Base-by-base conservation (phyloP, 53 echinoderm and acorn worm genomes). In the Echinarachnius parma region DNA sequence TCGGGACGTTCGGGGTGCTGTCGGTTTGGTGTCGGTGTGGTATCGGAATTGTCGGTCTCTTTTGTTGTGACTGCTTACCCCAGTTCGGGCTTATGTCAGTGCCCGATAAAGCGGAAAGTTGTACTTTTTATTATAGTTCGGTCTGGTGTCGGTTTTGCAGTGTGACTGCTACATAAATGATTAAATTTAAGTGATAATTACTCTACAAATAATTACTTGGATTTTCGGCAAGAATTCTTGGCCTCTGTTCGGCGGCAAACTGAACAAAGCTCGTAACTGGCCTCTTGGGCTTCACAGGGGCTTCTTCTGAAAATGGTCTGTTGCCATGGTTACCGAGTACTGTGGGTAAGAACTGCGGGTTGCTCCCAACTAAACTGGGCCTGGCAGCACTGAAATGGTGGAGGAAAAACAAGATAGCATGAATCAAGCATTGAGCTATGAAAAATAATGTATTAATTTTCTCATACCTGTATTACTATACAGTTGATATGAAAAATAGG, bases 201-300 rank as follows among this genome's bases (percentile, higher is more conserved):
- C 25, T 52, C 2, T 20, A 15, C 5, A n/a, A n/a, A n/a, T 50
- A 19, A 8, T 9, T 79, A 86, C 86, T 32, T 68, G 86, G 82
- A 9, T 86, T 53, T 21, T 59, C 54, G 14, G 77, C 66, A 24
- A 32, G 13, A 5, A 86, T 48, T 45, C 82, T 47, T 30, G 81
- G 67, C 29, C 82, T 69, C 23, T 77, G 75, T 22, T 86, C 81
- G 2, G 48, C 37, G 34, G 57, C 54, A 48, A 82, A 86, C 32
- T 63, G 49, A 50, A 81, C 60, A 31, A 68, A 86, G 44, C 60
- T 77, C 4, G 76, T 67, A 8, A 60, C 31, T 34, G 86, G 86
- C 47, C 77, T 59, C 36, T 81, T 81, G 25, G 81, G 77, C 28
- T 69, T 86, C 15, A 46, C 48, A 31, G 86, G 81, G 4, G 61